Evolutionary conservation across 1,140 invertebrate species (phyloP).

Genomic region (Eueides isabella): DNA sequence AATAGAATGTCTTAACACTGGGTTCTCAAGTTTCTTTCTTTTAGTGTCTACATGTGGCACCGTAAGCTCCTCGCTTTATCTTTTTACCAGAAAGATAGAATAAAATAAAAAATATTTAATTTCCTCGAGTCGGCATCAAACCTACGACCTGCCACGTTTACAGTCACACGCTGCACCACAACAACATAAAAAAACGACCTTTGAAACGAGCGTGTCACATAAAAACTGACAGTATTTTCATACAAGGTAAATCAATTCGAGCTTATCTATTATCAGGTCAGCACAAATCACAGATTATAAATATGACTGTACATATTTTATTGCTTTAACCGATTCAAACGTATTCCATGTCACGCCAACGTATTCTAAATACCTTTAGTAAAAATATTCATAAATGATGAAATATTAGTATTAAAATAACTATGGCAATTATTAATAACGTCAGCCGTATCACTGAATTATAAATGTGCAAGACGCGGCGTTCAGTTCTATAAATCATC

Average conservation of each 20-base stretch:
- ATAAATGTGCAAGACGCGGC: not conserved
- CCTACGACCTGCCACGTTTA: too few species aligned
- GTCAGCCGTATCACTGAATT: not conserved
- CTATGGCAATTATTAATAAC: not conserved
- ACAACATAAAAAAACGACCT: too few species aligned
- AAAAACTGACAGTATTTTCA: not conserved
- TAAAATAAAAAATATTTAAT: too few species aligned
- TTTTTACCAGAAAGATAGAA: too few species aligned
- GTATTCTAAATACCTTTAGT: not conserved
- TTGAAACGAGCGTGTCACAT: not conserved
- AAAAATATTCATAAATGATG: not conserved
- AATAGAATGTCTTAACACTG: too few species aligned
- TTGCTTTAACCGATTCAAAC: conserved; percentile 13
- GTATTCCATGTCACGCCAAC: not conserved
- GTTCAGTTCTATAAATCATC: too few species aligned
- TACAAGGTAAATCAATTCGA: conserved; percentile 1
- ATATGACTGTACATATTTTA: conserved; percentile 28
- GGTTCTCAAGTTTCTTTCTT: too few species aligned
- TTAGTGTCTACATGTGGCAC: too few species aligned
- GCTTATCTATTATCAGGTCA: conserved; percentile 27
- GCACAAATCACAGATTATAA: conserved; percentile 20
- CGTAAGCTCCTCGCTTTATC: too few species aligned
- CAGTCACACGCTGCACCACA: too few species aligned
- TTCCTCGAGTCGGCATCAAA: too few species aligned
- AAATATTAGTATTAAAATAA: not conserved